phyloP scores from a whole-genome alignment of 2,113 vertebrate genomes.

The Neolamprologus variostigma region DNA sequence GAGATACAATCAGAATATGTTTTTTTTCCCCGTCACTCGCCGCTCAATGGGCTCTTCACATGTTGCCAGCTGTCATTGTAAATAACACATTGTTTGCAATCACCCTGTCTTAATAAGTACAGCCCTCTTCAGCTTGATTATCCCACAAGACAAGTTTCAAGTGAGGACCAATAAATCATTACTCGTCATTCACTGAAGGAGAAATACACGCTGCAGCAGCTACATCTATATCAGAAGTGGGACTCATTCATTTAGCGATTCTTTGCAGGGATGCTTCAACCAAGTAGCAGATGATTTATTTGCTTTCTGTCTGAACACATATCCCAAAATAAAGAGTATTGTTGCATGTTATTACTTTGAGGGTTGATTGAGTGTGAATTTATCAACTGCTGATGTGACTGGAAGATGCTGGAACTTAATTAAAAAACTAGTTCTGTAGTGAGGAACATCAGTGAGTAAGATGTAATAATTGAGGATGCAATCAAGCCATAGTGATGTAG shows the following conservation, averaged over 20 bases:
- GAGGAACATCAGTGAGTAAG: background rate
- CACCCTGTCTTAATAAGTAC: background rate
- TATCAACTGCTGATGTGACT: background rate
- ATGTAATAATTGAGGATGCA: background rate
- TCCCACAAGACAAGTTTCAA: background rate
- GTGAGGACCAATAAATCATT: slow-evolving; percentile 9
- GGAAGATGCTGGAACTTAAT: background rate
- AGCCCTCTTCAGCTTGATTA: slow-evolving; percentile 17
- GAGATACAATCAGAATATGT: background rate
- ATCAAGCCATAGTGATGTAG: background rate
- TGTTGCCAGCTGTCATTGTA: background rate
- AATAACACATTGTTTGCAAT: slow-evolving; percentile 22
- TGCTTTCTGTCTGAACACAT: background rate
- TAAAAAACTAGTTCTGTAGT: background rate
- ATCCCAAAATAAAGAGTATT: slow-evolving; percentile 10
- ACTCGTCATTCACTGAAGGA: background rate
- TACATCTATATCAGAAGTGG: background rate
- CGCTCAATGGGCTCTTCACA: background rate
- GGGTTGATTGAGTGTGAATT: background rate
- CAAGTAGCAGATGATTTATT: slow-evolving; percentile 6
- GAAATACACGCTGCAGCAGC: background rate
- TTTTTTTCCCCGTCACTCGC: background rate
- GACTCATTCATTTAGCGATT: background rate
- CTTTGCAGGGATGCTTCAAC: background rate
- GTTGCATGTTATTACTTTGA: slow-evolving; percentile 12